Conservation (phyloP, 2,888 invertebrate genomes). For the Ophonus ardosiacus region DNA sequence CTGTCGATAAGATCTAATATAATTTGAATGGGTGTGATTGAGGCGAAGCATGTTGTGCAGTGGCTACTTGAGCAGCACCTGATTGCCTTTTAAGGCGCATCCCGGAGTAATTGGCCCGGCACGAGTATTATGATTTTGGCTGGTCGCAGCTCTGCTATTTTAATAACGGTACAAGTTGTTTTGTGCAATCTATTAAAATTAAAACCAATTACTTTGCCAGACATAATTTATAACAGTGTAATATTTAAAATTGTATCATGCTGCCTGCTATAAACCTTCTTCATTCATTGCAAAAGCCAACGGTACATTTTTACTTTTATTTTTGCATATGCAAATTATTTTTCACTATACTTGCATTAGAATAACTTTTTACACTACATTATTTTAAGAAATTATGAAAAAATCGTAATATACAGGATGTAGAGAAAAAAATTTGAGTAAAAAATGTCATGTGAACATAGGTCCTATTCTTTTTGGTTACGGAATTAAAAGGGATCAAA, state of each 20-base stretch:
- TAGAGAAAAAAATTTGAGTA: too few relatives aligned
- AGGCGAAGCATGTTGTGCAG: neutral
- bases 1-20: neutral
- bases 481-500: too few relatives aligned
- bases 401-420: too few relatives aligned
- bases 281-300: too few relatives aligned
- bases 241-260: neutral
- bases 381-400: too few relatives aligned
- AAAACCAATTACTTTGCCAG: constrained; percentile 27
- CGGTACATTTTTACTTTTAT: too few relatives aligned
- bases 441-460: too few relatives aligned
- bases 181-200: constrained; percentile 34
- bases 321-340: too few relatives aligned
- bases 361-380: too few relatives aligned
- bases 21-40: neutral
- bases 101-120: neutral
- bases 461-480: too few relatives aligned
- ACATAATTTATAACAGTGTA: neutral
- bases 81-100: neutral
- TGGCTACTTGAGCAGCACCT: neutral
- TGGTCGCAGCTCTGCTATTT: neutral
- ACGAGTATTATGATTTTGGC: neutral
- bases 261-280: too few relatives aligned
- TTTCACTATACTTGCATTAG: too few relatives aligned
- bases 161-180: constrained; percentile 22